Conservation (phyloP, 2,113 vertebrate genomes). For the Alosa alosa region DNA sequence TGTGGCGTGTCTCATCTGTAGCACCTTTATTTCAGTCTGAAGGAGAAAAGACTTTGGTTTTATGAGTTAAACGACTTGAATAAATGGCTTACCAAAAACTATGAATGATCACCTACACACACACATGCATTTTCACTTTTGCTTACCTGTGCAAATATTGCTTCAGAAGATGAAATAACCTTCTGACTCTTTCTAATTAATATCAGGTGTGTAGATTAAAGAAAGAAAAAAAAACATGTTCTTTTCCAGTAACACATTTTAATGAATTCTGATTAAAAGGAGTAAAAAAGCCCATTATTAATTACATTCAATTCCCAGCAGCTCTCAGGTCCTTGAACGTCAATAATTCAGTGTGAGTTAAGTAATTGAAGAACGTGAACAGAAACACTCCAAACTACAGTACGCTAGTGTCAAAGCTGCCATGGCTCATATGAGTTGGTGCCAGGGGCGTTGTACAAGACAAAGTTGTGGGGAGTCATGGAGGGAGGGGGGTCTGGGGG, state of each 20-base stretch:
- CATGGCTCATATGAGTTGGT: neutral
- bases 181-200: conserved; percentile 76
- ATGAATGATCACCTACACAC: neutral
- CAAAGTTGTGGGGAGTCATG: too few relatives aligned
- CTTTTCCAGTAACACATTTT: conserved; percentile 82
- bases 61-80: neutral
- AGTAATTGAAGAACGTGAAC: conserved; percentile 65
- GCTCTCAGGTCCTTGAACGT: conserved; percentile 78
- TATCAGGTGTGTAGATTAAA: conserved; percentile 63
- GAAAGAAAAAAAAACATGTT: conserved; percentile 49
- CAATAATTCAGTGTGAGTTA: conserved; percentile 74
- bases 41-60: neutral
- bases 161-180: conserved; percentile 59
- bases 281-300: conserved; percentile 70
- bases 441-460: too few relatives aligned
- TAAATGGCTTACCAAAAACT: neutral
- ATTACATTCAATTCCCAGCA: conserved; percentile 71
- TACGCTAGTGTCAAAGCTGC: neutral
- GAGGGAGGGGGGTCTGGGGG: too few relatives aligned
- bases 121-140: conserved; percentile 27
- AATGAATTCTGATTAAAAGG: conserved; percentile 73
- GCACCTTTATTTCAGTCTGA: too few relatives aligned
- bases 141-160: conserved; percentile 58
- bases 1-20: neutral
- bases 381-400: neutral